Evolutionary conservation across 30 jellyfish, hydroid and myxozoan species (phyloP), one percentile per base, ranked within the genome.

Genomic region (Sanderia malayensis): DNA sequence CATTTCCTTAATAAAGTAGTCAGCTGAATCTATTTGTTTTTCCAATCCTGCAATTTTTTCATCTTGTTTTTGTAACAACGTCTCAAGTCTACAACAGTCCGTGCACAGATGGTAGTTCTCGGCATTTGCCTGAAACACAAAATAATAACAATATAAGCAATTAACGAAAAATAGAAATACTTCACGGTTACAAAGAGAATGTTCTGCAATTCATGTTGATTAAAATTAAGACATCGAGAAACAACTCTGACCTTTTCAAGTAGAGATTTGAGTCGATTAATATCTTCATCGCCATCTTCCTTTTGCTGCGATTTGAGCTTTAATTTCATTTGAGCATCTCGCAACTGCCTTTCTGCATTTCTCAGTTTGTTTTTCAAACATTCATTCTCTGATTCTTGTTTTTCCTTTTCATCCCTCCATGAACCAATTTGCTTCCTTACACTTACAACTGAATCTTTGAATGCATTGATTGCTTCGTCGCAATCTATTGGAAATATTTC

Each of bases 181-280:
- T n/a, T n/a, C n/a, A n/a, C n/a, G n/a, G n/a, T n/a, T n/a, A n/a
- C n/a, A n/a, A n/a, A n/a, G n/a, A n/a, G n/a, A n/a, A n/a, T n/a
- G n/a, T n/a, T n/a, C n/a, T n/a, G n/a, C n/a, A n/a, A n/a, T n/a
- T n/a, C n/a, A n/a, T n/a, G n/a, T n/a, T n/a, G n/a, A n/a, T n/a
- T n/a, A n/a, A n/a, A n/a, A n/a, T n/a, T n/a, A n/a, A n/a, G n/a
- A n/a, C n/a, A n/a, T n/a, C n/a, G n/a, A n/a, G n/a, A n/a, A n/a
- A n/a, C n/a, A n/a, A n/a, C n/a, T 26, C 23, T 67, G 33, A 73
- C 85, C 74, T 73, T 73, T 57, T 55, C 85, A 31, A 53, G 45
- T 2, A 41, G 64, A 6, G 24, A 37, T 55, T 58, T 58, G 28
- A 58, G 27, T 49, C 18, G 8, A 7, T 49, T 19, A 24, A 49